Percentiles rank a stretch among this genome's conserved stretches.
Evolutionary conservation across 2,797 vertebrate genomes (phyloP).

Genomic region (Petrocephalus sullivani): DNA sequence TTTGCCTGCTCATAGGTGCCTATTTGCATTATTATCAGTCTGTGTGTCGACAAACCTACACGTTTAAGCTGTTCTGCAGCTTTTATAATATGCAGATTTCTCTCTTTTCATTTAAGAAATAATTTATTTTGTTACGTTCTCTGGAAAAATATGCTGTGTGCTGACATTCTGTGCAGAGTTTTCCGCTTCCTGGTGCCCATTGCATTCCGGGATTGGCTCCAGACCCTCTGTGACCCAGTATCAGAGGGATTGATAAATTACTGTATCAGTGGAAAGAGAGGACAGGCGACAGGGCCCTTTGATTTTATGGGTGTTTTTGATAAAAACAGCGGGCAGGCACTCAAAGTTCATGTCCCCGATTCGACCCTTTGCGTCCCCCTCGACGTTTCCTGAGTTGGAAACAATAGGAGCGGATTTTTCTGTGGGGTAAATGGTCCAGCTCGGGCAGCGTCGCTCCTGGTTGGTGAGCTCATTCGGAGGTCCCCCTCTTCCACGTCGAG

Average conservation of each 20-base stretch:
- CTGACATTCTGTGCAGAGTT: neutral
- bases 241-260: constrained; percentile 13
- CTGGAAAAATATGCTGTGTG: neutral
- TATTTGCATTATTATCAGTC: neutral
- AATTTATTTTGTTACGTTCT: neutral
- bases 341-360: neutral
- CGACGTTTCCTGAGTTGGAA: constrained; percentile 77
- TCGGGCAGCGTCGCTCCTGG: constrained; percentile 92
- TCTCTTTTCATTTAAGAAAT: neutral
- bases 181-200: neutral
- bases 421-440: constrained; percentile 79
- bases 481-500: constrained; percentile 85
- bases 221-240: neutral
- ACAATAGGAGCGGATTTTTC: constrained; percentile 83
- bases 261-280: constrained; percentile 38
- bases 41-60: neutral
- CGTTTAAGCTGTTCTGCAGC: neutral
- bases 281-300: neutral
- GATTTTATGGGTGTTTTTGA: neutral
- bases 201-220: neutral
- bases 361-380: neutral
- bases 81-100: neutral
- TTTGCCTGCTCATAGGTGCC: neutral
- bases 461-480: constrained; percentile 85
- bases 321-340: constrained; percentile 35